phyloP scores from a whole-genome alignment of 2,113 vertebrate genomes.

The Pongo abelii region DNA sequence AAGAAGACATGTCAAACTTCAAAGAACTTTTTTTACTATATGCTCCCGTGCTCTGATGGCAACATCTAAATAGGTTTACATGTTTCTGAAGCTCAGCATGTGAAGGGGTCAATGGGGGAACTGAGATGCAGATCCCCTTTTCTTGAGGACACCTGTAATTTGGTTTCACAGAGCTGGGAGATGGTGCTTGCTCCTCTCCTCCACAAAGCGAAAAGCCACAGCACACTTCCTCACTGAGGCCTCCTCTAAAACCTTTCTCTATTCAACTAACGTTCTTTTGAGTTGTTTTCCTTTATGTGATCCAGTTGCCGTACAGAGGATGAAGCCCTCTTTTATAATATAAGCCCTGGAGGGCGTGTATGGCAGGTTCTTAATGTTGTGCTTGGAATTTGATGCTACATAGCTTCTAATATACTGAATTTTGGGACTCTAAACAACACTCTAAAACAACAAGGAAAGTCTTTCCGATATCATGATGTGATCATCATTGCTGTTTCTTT shows the following conservation, averaged over 20 bases:
- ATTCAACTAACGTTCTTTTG: background rate
- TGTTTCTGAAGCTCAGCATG: no score
- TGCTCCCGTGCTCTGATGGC: background rate
- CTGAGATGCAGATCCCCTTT: background rate
- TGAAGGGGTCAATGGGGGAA: background rate
- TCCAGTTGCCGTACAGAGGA: rapidly evolving
- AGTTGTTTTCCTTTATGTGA: background rate
- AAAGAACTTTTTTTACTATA: background rate
- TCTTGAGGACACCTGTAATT: background rate
- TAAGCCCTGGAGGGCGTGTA: background rate
- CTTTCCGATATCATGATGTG: background rate
- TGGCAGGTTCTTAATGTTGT: background rate
- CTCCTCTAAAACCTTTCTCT: background rate
- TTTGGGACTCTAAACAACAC: background rate
- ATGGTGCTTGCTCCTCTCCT: background rate
- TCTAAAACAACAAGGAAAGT: background rate
- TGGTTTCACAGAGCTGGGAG: background rate
- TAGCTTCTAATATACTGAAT: background rate
- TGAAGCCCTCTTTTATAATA: background rate
- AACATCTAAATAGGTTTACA: background rate
- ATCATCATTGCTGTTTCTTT: background rate
- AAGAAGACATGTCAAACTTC: background rate
- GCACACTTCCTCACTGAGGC: background rate
- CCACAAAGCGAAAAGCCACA: no score
- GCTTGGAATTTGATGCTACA: background rate